These are phyloP conservation scores for Aspidapion aeneum DNA, from an alignment of 2,888 invertebrate genomes.

Conservation along the genomic window DNA sequence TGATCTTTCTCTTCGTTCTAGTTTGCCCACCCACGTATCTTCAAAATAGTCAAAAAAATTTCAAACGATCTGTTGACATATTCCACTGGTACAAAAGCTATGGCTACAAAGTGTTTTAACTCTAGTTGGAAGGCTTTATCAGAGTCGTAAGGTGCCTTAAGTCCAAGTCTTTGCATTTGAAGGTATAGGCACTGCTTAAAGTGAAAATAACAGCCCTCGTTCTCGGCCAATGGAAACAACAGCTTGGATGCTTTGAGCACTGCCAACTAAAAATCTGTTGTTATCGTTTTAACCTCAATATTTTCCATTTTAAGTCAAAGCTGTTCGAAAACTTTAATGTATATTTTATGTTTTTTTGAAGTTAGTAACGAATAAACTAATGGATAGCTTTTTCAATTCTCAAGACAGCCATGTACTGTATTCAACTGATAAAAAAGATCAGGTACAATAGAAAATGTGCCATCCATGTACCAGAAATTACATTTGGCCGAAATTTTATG, in stretches of 20 bases:
- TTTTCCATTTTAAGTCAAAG: no score
- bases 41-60: neutral
- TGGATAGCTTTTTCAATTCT: neutral
- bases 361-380: neutral
- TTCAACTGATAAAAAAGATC: constrained; percentile 1
- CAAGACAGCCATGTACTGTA: neutral
- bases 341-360: no score
- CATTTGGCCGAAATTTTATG: neutral
- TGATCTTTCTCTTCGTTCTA: neutral
- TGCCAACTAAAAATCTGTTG: no score
- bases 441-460: neutral
- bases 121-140: neutral
- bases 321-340: no score
- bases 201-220: neutral
- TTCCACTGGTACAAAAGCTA: neutral
- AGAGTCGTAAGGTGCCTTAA: neutral
- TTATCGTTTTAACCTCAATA: no score
- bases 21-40: neutral
- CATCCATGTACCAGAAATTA: neutral
- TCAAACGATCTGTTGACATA: neutral
- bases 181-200: neutral
- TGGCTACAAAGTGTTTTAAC: neutral
- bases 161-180: neutral
- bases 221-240: neutral
- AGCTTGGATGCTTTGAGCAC: no score